Percentiles rank a stretch among this genome's conserved stretches.
phyloP scores from a whole-genome alignment of 1,140 invertebrate species.

The Argopecten irradians region DNA sequence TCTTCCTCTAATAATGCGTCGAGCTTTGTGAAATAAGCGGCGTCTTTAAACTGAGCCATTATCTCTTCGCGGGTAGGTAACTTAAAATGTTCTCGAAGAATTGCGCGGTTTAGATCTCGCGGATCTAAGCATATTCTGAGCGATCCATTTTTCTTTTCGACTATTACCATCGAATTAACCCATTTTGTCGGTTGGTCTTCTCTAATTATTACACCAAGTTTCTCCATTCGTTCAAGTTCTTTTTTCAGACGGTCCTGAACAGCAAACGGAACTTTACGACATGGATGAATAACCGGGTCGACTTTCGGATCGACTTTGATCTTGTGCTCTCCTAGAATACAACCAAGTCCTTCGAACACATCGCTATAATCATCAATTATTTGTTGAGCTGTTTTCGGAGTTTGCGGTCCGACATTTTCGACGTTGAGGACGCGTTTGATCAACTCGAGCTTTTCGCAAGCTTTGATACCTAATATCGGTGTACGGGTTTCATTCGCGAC shows the following conservation, averaged over 20 bases:
- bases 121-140: too few relatives aligned
- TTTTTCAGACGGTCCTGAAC: background rate
- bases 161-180: background rate
- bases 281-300: background rate
- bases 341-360: background rate
- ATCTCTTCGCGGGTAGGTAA: too few relatives aligned
- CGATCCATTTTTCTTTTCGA: background rate
- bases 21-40: too few relatives aligned
- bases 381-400: background rate
- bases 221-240: constrained; percentile 12
- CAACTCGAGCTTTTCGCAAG: background rate
- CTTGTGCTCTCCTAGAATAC: background rate
- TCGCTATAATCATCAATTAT: background rate
- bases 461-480: background rate
- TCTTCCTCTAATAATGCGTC: too few relatives aligned
- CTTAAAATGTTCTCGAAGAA: too few relatives aligned
- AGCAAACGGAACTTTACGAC: constrained; percentile 20
- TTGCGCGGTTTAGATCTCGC: too few relatives aligned
- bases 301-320: background rate
- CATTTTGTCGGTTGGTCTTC: background rate
- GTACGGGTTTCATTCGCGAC: background rate
- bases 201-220: background rate
- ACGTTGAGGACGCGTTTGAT: background rate
- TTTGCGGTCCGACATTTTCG: background rate
- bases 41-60: too few relatives aligned